phyloP scores from a whole-genome alignment of 2,797 vertebrate species.

The Eulemur rubriventer region DNA sequence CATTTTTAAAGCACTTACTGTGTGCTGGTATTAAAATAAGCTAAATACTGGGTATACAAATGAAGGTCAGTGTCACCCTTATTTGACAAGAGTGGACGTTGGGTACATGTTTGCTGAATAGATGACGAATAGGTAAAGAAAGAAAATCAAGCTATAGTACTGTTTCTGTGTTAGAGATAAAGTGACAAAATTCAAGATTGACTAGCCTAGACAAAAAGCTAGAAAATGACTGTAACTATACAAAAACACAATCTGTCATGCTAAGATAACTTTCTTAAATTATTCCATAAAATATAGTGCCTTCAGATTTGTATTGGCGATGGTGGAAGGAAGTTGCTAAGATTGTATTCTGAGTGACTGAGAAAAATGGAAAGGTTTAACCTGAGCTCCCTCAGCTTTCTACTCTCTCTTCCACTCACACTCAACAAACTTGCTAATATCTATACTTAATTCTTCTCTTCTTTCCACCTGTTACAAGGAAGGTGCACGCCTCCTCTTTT shows the following conservation, averaged over 20 bases:
- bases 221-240: neutral
- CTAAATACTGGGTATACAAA: neutral
- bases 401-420: neutral
- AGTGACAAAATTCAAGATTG: neutral
- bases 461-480: neutral
- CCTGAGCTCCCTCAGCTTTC: neutral
- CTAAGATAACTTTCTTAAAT: neutral
- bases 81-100: neutral
- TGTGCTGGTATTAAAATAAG: neutral
- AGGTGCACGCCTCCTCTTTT: neutral
- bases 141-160: neutral
- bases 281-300: neutral
- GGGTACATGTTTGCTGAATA: conserved; percentile 14
- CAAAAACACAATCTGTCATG: neutral
- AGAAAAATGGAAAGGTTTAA: neutral
- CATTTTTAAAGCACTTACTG: conserved; percentile 8
- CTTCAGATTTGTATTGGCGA: neutral
- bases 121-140: neutral
- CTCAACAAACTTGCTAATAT: neutral
- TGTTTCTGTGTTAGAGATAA: conserved; percentile 38
- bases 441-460: neutral
- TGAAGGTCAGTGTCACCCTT: neutral
- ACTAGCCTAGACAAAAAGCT: conserved; percentile 12
- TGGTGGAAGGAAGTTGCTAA: neutral
- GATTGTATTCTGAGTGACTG: conserved; percentile 10